These are phyloP conservation scores for Lepidurus packardi DNA, from an alignment of 1,140 invertebrate genomes.

Conservation along the genomic window DNA sequence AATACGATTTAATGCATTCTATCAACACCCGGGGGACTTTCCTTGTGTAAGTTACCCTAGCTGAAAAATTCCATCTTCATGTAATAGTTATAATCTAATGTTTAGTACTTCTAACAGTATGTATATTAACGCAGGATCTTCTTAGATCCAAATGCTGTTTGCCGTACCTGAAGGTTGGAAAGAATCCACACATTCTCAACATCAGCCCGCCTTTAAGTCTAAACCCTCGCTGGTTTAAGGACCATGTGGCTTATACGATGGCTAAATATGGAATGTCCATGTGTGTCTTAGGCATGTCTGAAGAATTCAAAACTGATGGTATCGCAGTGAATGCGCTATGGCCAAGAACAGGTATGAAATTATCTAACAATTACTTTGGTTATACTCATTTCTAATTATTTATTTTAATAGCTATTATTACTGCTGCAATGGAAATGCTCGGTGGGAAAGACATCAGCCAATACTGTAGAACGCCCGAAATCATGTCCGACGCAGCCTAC, in stretches of 20 bases:
- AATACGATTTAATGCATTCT: slow-evolving; percentile 87
- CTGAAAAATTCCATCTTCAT: not conserved
- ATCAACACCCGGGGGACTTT: slow-evolving; percentile 90
- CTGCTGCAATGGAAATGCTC: slow-evolving; percentile 95
- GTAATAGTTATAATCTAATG: slow-evolving; percentile 4
- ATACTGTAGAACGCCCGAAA: slow-evolving; percentile 74
- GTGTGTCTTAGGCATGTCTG: slow-evolving; percentile 93
- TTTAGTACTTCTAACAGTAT: slow-evolving; percentile 3
- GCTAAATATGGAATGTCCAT: slow-evolving; percentile 99
- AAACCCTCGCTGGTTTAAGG: slow-evolving; percentile 82
- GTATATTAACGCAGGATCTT: not conserved
- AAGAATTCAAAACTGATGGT: slow-evolving; percentile 74
- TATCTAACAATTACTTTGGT: not conserved
- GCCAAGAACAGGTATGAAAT: slow-evolving; percentile 75
- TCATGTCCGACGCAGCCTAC: slow-evolving; percentile 94
- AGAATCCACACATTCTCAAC: slow-evolving; percentile 93
- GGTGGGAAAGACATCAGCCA: slow-evolving; percentile 49
- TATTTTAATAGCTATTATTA: slow-evolving; percentile 70
- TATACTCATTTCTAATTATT: slow-evolving; percentile 29
- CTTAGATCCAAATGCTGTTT: slow-evolving; percentile 83
- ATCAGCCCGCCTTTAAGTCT: slow-evolving; percentile 90
- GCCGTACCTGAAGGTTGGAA: slow-evolving; percentile 79
- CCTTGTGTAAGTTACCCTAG: slow-evolving; percentile 63
- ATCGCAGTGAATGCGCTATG: slow-evolving; percentile 96
- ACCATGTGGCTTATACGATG: slow-evolving; percentile 95